phyloP scores from a whole-genome alignment of 2,797 vertebrate species.

The Poeciliopsis turneri region DNA sequence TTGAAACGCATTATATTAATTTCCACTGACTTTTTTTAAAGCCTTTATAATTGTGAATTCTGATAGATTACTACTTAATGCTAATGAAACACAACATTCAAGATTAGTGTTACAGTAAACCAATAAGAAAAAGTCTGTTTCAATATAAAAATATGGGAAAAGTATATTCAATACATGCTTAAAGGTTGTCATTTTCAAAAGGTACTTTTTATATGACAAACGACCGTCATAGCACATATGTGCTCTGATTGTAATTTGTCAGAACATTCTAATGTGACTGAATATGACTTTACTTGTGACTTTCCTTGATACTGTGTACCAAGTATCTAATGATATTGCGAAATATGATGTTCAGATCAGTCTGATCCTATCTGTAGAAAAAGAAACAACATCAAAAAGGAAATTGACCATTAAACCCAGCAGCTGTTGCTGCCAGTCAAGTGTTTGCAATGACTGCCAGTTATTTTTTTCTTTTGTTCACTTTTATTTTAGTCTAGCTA shows the following conservation, averaged over 20 bases:
- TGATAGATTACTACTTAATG: background rate
- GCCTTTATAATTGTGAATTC: background rate
- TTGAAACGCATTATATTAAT: background rate
- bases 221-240: background rate
- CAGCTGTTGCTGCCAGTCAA: no score
- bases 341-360: no score
- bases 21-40: background rate
- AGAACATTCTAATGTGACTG: background rate
- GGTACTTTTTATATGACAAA: background rate
- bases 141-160: background rate
- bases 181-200: background rate
- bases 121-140: background rate
- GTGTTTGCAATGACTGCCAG: background rate
- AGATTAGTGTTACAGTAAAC: background rate
- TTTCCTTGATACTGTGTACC: no score
- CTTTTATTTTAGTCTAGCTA: no score
- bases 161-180: background rate
- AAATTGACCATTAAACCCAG: no score
- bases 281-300: background rate
- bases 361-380: no score
- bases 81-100: background rate
- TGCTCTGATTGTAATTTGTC: no score
- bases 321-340: no score
- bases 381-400: no score
- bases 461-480: no score